Conservation (phyloP, 1,140 invertebrate genomes). For the Heliconius melpomene region DNA sequence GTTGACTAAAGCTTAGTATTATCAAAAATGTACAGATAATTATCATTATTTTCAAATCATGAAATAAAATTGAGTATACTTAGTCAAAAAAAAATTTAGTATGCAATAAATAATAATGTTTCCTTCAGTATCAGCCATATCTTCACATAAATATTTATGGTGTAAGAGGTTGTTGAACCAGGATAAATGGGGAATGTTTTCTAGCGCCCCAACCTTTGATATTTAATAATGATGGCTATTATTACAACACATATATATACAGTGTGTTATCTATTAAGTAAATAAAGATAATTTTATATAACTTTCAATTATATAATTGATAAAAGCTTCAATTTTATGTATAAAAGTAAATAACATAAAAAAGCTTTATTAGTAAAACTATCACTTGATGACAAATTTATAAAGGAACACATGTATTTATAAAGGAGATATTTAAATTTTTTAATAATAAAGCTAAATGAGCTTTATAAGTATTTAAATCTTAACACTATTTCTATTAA, state of each 20-base stretch:
- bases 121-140: not conserved
- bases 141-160: constrained; percentile 19
- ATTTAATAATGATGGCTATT: not conserved
- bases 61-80: not conserved
- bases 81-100: not conserved
- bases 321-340: too few species aligned
- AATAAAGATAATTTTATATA: not conserved
- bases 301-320: not conserved
- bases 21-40: not conserved
- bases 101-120: not conserved
- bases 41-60: not conserved
- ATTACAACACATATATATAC: not conserved
- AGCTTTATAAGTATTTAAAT: too few species aligned
- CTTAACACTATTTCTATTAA: too few species aligned
- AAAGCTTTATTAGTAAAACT: too few species aligned
- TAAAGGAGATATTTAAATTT: too few species aligned
- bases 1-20: not conserved
- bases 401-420: too few species aligned
- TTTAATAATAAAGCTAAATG: too few species aligned
- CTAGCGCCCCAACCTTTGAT: constrained; percentile 11
- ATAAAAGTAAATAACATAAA: too few species aligned
- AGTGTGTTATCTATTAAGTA: not conserved
- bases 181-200: constrained; percentile 22
- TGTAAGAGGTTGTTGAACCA: constrained; percentile 28
- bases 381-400: too few species aligned